phyloP scores from a whole-genome alignment of 2,888 invertebrate species.

The Heliconius ismenius region DNA sequence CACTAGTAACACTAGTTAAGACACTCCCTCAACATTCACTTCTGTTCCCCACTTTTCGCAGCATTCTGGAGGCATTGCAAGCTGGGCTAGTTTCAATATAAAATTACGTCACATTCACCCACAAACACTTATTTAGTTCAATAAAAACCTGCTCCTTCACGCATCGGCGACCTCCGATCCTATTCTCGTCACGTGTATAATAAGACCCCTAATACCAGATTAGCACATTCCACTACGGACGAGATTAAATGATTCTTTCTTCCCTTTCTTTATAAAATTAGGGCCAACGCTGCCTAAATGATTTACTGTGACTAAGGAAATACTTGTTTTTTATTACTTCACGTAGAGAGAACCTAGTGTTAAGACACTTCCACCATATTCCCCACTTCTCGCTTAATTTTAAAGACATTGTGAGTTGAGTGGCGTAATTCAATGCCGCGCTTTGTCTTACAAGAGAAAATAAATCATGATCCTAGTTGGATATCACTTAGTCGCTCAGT shows the following conservation, averaged over 20 bases:
- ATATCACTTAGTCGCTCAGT: too few species aligned
- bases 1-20: too few species aligned
- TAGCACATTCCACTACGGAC: slow-evolving; percentile 37
- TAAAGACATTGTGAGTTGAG: too few species aligned
- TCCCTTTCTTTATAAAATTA: background rate
- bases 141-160: slow-evolving; percentile 30
- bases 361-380: too few species aligned
- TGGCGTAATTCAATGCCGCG: too few species aligned
- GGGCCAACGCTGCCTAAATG: background rate
- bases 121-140: slow-evolving; percentile 10
- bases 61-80: too few species aligned
- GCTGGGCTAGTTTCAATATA: background rate
- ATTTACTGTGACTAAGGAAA: background rate
- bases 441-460: too few species aligned
- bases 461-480: too few species aligned
- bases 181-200: slow-evolving; percentile 39
- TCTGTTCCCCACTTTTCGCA: too few species aligned
- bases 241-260: slow-evolving; percentile 28
- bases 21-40: too few species aligned
- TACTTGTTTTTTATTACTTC: background rate
- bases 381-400: too few species aligned
- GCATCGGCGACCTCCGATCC: slow-evolving; percentile 30
- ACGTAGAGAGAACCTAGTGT: too few species aligned
- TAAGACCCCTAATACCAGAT: slow-evolving; percentile 36
- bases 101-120: background rate